phyloP scores from a whole-genome alignment of 35 echinoderm and acorn worm species.

The Chiridota heheva region DNA sequence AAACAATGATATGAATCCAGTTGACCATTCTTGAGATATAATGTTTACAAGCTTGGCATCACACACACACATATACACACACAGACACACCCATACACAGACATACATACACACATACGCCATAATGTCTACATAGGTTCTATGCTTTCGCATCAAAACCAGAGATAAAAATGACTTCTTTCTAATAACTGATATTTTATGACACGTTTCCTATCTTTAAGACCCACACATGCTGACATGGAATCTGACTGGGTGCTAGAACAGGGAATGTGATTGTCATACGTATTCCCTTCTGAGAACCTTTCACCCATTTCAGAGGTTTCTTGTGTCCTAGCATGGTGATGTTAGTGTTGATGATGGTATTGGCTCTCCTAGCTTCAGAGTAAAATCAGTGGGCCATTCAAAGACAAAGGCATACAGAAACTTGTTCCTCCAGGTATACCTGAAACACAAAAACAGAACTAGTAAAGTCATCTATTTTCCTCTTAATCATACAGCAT shows the following conservation, averaged over 20 bases:
- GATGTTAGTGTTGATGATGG: constrained; percentile 17
- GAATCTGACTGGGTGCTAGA: constrained; percentile 7
- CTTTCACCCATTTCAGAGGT: constrained; percentile 39
- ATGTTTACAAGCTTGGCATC: too few species aligned
- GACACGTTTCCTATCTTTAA: constrained; percentile 29
- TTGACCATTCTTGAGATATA: too few species aligned
- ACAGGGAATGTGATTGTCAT: constrained; percentile 43
- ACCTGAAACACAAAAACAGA: constrained; percentile 32
- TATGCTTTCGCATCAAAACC: too few species aligned
- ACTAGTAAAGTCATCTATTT: neutral
- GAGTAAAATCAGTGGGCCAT: constrained; percentile 39
- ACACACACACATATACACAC: too few species aligned
- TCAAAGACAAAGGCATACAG: constrained; percentile 59
- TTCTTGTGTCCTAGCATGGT: constrained; percentile 36
- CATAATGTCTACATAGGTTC: too few species aligned
- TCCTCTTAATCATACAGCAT: neutral
- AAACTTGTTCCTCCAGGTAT: constrained; percentile 30
- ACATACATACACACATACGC: too few species aligned
- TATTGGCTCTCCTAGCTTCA: constrained; percentile 37
- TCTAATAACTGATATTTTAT: neutral
- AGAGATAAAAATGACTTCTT: too few species aligned
- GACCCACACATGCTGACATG: constrained; percentile 63
- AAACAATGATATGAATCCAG: too few species aligned
- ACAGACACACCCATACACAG: too few species aligned
- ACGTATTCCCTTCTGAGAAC: constrained; percentile 11